phyloP scores from a whole-genome alignment of 2,888 invertebrate genomes.

The Plagodis pulveraria region DNA sequence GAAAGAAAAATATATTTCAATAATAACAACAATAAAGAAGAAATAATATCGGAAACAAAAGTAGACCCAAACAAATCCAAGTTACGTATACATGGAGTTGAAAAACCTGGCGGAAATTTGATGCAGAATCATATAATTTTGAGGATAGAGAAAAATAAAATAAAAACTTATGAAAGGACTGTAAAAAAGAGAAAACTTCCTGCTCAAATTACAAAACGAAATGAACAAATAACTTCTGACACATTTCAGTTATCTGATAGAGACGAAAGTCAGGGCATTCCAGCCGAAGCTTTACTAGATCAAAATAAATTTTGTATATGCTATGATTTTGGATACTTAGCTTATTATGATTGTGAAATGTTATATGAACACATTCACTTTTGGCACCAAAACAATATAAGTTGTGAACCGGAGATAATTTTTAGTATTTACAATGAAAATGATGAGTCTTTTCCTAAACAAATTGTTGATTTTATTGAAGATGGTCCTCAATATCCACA shows the following conservation, averaged over 20 bases:
- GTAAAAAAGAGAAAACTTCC: slow-evolving; percentile 33
- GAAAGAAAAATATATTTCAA: slow-evolving; percentile 19
- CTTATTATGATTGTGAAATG: slow-evolving; percentile 49
- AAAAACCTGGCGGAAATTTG: slow-evolving; percentile 67
- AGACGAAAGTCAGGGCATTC: slow-evolving; percentile 4
- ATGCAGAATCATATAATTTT: slow-evolving; percentile 6
- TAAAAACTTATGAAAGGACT: slow-evolving; percentile 56
- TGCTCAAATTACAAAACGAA: slow-evolving; percentile 3
- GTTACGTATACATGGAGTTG: slow-evolving; percentile 65
- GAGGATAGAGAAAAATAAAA: slow-evolving; percentile 22
- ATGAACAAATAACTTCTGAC: slow-evolving; percentile 6
- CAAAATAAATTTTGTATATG: slow-evolving; percentile 59
- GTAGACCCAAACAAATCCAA: slow-evolving; percentile 51
- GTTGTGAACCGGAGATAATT: slow-evolving; percentile 49
- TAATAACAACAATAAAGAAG: slow-evolving; percentile 18
- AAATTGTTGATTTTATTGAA: slow-evolving; percentile 17
- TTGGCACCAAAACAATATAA: slow-evolving; percentile 43
- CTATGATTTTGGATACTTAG: slow-evolving; percentile 65
- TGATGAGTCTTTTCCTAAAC: slow-evolving; percentile 7
- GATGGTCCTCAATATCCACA: slow-evolving; percentile 2
- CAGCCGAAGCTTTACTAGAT: slow-evolving; percentile 8
- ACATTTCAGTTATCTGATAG: slow-evolving; percentile 20
- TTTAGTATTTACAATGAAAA: slow-evolving; percentile 61
- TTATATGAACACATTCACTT: slow-evolving; percentile 70
- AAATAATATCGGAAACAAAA: slow-evolving; percentile 23